Evolutionary conservation across 2,797 vertebrate genomes (phyloP), one percentile per base, ranked within the genome.

Genomic region (Coendou prehensilis): DNA sequence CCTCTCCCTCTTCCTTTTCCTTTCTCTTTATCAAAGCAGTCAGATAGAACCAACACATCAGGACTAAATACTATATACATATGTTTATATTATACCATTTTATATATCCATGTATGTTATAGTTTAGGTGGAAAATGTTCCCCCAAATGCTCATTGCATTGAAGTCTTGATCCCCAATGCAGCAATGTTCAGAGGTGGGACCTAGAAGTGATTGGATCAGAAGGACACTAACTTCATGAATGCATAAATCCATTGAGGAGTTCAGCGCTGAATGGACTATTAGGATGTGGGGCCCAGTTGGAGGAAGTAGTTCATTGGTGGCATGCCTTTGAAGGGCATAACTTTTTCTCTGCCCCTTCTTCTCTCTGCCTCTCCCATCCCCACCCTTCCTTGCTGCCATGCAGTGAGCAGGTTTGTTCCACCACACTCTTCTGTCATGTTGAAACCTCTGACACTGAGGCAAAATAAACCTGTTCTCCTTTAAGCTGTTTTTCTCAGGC

Each of bases 1-100:
- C 37, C 28, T 20, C 14, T 92, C 78, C 50, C 33, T 73, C 28
- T 64, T 91, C 59, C 61, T 95, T 93, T 57, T 87, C 20, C 41
- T 80, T 30, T 81, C 64, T 93, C n/a, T 76, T 95, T 93, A 93
- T 90, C 85, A 93, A 64, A 96, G 63, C 64, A 95, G 61, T 20
- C 61, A 83, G 91, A 78, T 80, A 64, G 45, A 81, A 94, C 52
- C 41, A 54, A 94, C 57, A 26, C 28, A 86, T 88, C 57, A 75
- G 37, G 64, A 23, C 81, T 78, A 23, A 57, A 1, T 45, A 52
- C 45, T 33, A 75, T 75, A 56, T 59, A 15, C 37, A 9, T 47
- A 37, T 52, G n/a, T 45, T 73, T 47, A 57, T 33, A 81, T 59
- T 26, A 22, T 41, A 23, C 22, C 11, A 9, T 45, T 45, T 45